phyloP scores from a whole-genome alignment of 2,113 vertebrate genomes.

The Setophaga kirtlandii region DNA sequence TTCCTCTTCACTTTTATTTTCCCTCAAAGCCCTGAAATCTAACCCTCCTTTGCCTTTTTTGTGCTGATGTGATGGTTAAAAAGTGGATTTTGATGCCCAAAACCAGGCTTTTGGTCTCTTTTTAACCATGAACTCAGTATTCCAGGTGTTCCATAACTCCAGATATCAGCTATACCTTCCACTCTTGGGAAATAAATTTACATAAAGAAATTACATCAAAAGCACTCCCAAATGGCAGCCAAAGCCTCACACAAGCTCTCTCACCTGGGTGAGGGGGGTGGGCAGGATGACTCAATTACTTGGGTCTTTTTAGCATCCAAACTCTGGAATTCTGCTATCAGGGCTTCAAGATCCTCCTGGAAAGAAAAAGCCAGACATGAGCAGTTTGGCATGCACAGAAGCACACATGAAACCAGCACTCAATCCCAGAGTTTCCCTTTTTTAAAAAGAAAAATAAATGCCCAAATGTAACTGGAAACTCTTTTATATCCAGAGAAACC shows the following conservation, averaged over 20 bases:
- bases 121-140: background rate
- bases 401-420: background rate
- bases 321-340: conserved; percentile 93
- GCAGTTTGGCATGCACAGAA: background rate
- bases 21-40: background rate
- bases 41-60: background rate
- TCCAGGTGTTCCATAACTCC: background rate
- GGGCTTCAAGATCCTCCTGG: conserved; percentile 92
- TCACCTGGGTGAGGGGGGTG: conserved; percentile 88
- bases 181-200: background rate
- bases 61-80: background rate
- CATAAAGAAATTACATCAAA: background rate
- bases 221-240: background rate
- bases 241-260: background rate
- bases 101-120: background rate
- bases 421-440: rapidly evolving
- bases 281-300: conserved; percentile 81
- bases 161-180: background rate
- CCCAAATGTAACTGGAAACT: background rate
- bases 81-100: background rate
- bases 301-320: conserved; percentile 91
- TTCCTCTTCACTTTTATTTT: background rate
- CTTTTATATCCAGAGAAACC: background rate
- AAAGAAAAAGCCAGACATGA: background rate
- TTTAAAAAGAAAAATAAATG: too few species aligned